A percentile compares a stretch with the other conserved stretches of the same genome.
Conservation (phyloP, 37 sponge, comb jelly and placozoan species). For the Hexactinellida sp. region DNA sequence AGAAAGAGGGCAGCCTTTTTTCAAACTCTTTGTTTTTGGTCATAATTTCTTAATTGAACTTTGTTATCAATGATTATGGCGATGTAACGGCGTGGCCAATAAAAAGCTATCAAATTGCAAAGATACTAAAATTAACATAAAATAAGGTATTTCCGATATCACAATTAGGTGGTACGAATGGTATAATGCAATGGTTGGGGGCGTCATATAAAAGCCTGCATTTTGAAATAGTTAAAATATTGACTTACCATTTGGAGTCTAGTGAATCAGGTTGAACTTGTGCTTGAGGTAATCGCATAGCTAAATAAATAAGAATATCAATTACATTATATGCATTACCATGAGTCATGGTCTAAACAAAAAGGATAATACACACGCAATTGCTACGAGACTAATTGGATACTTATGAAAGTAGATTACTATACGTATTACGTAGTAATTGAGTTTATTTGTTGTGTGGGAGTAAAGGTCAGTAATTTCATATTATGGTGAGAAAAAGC, state of each 20-base stretch:
- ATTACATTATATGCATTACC: not conserved
- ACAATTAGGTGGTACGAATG: not conserved
- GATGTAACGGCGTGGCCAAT: not conserved
- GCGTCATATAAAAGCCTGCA: not conserved
- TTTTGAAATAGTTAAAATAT: not conserved
- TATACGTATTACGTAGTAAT: too few species aligned
- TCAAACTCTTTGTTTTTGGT: too few species aligned
- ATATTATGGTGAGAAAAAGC: not conserved
- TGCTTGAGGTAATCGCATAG: not conserved
- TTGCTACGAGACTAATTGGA: too few species aligned
- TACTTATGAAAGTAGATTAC: too few species aligned
- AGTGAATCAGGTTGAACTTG: not conserved
- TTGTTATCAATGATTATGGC: not conserved
- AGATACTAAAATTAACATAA: not conserved
- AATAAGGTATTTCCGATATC: not conserved
- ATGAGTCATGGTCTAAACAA: not conserved
- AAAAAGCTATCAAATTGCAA: not conserved
- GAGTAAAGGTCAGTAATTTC: not conserved
- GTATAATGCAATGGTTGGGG: not conserved
- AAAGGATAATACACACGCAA: not conserved
- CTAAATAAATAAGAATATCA: not conserved
- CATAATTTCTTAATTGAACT: not conserved
- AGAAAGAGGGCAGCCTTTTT: not conserved
- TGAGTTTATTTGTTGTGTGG: too few species aligned
- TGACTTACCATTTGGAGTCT: conserved; percentile 8